Conservation (phyloP, 2,797 vertebrate species). For the Manis pentadactyla region DNA sequence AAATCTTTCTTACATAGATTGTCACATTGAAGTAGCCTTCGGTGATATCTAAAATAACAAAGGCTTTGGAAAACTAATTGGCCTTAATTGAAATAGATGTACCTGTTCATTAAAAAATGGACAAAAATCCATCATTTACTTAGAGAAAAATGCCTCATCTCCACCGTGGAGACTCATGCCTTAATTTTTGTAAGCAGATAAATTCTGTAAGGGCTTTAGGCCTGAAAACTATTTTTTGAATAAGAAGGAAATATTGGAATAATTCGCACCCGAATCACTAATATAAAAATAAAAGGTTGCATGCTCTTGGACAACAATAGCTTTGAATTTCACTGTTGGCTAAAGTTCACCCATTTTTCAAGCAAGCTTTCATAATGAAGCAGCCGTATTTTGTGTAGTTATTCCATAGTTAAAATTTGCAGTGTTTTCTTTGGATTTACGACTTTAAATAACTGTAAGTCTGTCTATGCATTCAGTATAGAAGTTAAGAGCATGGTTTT, state of each 20-base stretch:
- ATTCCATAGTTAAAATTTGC: not conserved
- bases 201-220: not conserved
- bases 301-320: not conserved
- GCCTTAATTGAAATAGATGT: not conserved
- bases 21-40: not conserved
- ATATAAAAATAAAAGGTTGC: not conserved
- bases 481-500: not conserved
- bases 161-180: not conserved
- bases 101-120: not conserved
- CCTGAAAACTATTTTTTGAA: not conserved
- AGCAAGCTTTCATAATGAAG: not conserved
- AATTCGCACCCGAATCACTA: not conserved
- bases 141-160: not conserved
- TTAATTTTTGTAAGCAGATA: not conserved
- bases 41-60: not conserved
- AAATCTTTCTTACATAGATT: not conserved
- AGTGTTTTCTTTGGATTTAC: not conserved
- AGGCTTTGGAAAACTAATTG: not conserved
- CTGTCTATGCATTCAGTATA: not conserved
- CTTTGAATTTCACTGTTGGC: not conserved
- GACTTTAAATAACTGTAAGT: not conserved
- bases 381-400: not conserved
- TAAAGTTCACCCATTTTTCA: not conserved
- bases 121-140: not conserved
- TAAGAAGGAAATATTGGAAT: not conserved